These are phyloP conservation scores for Passer montanus DNA, from an alignment of 2,113 vertebrate species.

Conservation along the genomic window DNA sequence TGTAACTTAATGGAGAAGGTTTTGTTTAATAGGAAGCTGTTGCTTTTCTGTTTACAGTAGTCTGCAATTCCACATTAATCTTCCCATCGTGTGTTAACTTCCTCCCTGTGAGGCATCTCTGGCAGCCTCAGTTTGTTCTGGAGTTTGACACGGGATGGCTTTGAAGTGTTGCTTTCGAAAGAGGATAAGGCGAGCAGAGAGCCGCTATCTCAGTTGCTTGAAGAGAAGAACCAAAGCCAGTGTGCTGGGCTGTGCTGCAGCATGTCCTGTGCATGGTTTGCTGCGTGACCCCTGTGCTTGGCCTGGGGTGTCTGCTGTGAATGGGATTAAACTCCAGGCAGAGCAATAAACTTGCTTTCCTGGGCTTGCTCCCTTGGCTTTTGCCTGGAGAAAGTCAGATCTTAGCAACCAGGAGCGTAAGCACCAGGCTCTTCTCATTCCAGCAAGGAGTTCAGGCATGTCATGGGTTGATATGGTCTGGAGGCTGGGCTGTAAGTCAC, in stretches of 20 bases:
- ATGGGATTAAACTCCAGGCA: not conserved
- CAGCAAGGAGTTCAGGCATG: not conserved
- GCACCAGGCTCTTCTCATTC: not conserved
- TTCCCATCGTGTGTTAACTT: not conserved
- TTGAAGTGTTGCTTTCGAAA: not conserved
- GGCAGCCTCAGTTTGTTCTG: conserved; percentile 2
- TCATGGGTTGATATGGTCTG: not conserved
- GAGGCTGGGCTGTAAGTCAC: not conserved
- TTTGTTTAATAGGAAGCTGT: not conserved
- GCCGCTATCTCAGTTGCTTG: not conserved
- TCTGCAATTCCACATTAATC: not conserved
- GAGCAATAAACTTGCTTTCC: not conserved
- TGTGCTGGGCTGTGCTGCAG: fast-evolving
- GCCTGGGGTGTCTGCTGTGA: not conserved
- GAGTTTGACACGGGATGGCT: not conserved
- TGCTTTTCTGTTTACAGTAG: not conserved
- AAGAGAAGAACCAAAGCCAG: not conserved
- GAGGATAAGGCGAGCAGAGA: not conserved
- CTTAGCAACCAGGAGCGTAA: not conserved
- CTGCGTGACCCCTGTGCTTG: not conserved
- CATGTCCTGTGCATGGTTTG: not conserved
- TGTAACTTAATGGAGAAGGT: not conserved
- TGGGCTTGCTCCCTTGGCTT: not conserved
- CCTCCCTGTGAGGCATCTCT: not conserved
- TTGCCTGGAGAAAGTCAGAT: not conserved